Percentiles rank a stretch among this genome's conserved stretches.
Evolutionary conservation across 2,113 vertebrate species (phyloP).

Genomic region (Lucifuga dentata): DNA sequence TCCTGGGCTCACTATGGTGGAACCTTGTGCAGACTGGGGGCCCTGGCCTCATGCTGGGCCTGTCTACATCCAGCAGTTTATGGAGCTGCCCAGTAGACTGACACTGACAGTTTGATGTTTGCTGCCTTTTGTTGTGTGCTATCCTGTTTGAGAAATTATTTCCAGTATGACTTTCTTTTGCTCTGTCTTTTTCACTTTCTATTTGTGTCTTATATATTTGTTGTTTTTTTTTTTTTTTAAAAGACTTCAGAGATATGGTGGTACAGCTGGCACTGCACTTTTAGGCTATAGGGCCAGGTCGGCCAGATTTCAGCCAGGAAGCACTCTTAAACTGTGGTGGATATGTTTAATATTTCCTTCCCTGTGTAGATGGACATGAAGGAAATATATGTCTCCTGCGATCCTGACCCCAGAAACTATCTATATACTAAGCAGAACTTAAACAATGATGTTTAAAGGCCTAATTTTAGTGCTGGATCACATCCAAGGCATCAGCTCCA

Average conservation of each 20-base stretch:
- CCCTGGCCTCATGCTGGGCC: constrained; percentile 70
- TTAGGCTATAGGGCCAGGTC: constrained; percentile 66
- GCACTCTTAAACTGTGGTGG: constrained; percentile 47
- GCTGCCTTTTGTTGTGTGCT: constrained; percentile 32
- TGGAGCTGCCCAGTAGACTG: constrained; percentile 76
- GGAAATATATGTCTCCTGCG: constrained; percentile 77
- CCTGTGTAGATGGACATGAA: constrained; percentile 75
- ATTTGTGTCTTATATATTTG: too few species aligned
- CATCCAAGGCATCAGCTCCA: constrained; percentile 75
- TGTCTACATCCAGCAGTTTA: constrained; percentile 78
- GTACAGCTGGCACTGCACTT: constrained; percentile 65
- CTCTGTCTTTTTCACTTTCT: constrained; percentile 39
- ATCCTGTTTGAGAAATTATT: constrained; percentile 44
- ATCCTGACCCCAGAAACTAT: constrained; percentile 78
- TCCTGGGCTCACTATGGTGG: constrained; percentile 71
- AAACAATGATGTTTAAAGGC: constrained; percentile 83
- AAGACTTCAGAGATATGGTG: constrained; percentile 54
- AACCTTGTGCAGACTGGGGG: constrained; percentile 52
- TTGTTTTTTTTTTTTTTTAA: constrained; percentile 41
- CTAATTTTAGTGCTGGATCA: constrained; percentile 86
- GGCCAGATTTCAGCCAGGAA: constrained; percentile 77
- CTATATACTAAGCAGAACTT: constrained; percentile 77
- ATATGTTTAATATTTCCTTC: constrained; percentile 78
- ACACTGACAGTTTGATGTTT: constrained; percentile 75
- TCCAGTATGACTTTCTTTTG: too few species aligned